Base-by-base conservation (phyloP, 2,888 invertebrate genomes). In the Myopa testacea region DNA sequence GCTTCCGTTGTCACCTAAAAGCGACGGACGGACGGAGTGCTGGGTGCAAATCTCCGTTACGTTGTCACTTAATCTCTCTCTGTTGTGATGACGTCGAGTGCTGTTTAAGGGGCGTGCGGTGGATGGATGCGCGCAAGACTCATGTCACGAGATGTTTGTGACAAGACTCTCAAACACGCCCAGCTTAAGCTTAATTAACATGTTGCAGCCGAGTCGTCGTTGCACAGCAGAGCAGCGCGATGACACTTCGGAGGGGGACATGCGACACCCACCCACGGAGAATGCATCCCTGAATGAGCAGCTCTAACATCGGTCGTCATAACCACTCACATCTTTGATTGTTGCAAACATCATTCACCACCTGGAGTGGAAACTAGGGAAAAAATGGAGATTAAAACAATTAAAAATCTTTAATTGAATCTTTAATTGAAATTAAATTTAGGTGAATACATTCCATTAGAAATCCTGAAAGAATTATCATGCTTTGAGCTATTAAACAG, bases 131-230 rank as follows among this genome's bases (percentile, higher is more conserved):
- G 55, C 65, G 65, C 40, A 69, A 76, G 67, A 69, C 69, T 69
- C 76, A 69, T 69, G 69, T 68, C n/a, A 69, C 69, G 76, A 76
- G 62, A 76, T 60, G 76, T 69, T 60, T 76, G 76, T 50, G 76
- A 76, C 76, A 69, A 62, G 69, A 69, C 60, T 60, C 62, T 60
- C 76, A 40, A 55, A 69, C 69, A 76, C 76, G 69, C 62, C 76
- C 60, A 34, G 68, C 76, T 76, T 69, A 69, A 69, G 76, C 69
- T 76, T 76, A 76, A 76, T 76, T 76, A 76, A 76, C 76, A 69
- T 69, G 76, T 76, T 67, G 69, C 69, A 52, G 55, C 58, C 70
- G 71, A 58, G 71, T 38, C 26, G 26, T 26, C 26, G 1, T 26
- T 26, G 26, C 60, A 70, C 55, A 50, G 10, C 5, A 37, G 72